Evolutionary conservation across 1,140 invertebrate genomes (phyloP).

Genomic region (Augochlora pura): DNA sequence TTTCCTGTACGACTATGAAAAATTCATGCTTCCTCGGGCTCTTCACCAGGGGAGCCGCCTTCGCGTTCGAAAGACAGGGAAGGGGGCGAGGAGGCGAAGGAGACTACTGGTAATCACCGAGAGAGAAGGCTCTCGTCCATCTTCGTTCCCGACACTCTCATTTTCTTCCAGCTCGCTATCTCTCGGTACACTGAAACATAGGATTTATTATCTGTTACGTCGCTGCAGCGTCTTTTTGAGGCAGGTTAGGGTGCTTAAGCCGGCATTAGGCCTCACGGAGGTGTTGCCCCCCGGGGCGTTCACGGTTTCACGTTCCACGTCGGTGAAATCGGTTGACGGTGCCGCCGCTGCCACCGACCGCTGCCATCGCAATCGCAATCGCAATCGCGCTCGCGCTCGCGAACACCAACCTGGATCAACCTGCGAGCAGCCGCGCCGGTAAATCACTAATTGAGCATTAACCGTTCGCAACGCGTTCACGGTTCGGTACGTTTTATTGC

Average conservation of each 20-base stretch:
- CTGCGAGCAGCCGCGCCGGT: slow-evolving; percentile 25
- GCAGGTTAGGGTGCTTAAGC: slow-evolving; percentile 63
- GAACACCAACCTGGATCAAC: background rate
- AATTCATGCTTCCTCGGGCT: background rate
- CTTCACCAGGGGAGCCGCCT: background rate
- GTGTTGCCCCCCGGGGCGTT: slow-evolving; percentile 12
- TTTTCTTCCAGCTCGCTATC: slow-evolving; percentile 22
- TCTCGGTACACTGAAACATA: slow-evolving; percentile 24
- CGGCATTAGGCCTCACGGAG: slow-evolving; percentile 52
- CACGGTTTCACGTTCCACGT: slow-evolving; percentile 15
- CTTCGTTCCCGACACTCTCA: slow-evolving; percentile 26
- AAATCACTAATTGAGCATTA: slow-evolving; percentile 48
- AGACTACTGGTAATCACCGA: slow-evolving; percentile 25
- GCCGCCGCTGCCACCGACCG: background rate
- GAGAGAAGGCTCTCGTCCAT: slow-evolving; percentile 9
- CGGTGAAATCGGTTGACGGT: slow-evolving; percentile 44
- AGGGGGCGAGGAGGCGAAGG: background rate
- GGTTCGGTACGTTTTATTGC: slow-evolving; percentile 26
- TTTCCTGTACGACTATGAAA: background rate
- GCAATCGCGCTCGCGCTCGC: no score
- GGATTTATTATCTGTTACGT: slow-evolving; percentile 67
- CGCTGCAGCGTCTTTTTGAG: slow-evolving; percentile 60
- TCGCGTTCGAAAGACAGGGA: background rate
- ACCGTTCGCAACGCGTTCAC: slow-evolving; percentile 22
- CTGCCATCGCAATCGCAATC: no score